Percentiles rank a stretch among this genome's conserved stretches.
Conservation (phyloP, 2,797 vertebrate species). For the Rhincodon typus region DNA sequence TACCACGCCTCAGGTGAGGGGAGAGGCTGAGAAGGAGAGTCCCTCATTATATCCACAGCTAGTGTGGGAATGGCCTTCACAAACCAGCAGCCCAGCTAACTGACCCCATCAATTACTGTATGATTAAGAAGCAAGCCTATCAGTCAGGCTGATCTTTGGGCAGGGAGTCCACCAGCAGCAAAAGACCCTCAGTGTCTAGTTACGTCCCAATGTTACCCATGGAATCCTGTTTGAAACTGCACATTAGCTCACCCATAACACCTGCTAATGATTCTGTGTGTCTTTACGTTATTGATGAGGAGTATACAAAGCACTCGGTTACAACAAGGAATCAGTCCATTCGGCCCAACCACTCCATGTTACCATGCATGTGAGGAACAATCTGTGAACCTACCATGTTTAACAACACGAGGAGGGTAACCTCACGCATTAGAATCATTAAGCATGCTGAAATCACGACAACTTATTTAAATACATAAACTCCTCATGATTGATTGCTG, state of each 20-base stretch:
- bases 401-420: not conserved
- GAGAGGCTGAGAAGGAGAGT: too few species aligned
- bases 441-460: not conserved
- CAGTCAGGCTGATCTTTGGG: too few species aligned
- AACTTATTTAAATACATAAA: not conserved
- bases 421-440: not conserved
- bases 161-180: too few species aligned
- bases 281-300: not conserved
- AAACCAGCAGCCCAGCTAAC: too few species aligned
- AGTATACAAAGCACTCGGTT: not conserved
- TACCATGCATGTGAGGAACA: not conserved
- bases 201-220: too few species aligned
- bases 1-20: too few species aligned
- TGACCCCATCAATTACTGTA: too few species aligned
- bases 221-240: not conserved
- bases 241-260: not conserved
- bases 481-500: not conserved
- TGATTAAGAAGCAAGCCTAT: too few species aligned
- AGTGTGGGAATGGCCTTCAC: too few species aligned
- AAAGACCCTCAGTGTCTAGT: too few species aligned
- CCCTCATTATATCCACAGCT: too few species aligned
- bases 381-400: not conserved
- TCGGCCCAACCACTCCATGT: not conserved
- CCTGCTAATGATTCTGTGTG: not conserved
- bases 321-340: not conserved